These are phyloP conservation scores for Uloborus plumipes DNA, from an alignment of 2,888 invertebrate genomes.

Conservation along the genomic window DNA sequence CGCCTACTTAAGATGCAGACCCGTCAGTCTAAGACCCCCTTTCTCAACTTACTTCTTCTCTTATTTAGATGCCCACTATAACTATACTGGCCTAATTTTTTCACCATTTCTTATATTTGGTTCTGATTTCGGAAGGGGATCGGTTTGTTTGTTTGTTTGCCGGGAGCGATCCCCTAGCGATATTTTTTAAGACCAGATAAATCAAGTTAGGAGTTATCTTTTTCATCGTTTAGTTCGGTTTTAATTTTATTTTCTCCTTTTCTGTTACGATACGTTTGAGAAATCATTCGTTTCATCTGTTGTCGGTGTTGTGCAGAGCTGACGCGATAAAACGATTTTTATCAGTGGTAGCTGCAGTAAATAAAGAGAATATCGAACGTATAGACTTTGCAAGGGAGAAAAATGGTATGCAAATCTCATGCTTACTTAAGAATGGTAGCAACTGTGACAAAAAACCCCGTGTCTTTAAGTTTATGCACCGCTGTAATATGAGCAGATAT, in stretches of 20 bases:
- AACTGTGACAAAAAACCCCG: too few relatives aligned
- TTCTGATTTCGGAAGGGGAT: constrained; percentile 13
- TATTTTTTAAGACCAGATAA: constrained; percentile 38
- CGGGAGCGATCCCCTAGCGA: constrained; percentile 36
- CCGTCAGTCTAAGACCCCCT: constrained; percentile 27
- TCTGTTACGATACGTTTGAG: background rate
- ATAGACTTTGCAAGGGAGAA: too few relatives aligned
- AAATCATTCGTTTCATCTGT: background rate
- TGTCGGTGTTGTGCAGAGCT: background rate
- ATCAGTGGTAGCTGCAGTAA: too few relatives aligned
- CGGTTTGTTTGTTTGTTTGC: constrained; percentile 36
- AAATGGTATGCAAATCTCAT: too few relatives aligned
- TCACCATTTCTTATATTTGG: background rate
- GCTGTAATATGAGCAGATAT: too few relatives aligned
- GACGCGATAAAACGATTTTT: constrained; percentile 2
- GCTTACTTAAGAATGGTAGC: too few relatives aligned
- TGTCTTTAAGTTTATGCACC: too few relatives aligned
- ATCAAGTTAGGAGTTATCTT: constrained; percentile 44
- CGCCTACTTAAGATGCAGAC: constrained; percentile 15
- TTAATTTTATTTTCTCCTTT: background rate
- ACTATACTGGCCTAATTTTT: constrained; percentile 12
- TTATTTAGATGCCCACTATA: constrained; percentile 48
- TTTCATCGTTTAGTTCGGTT: background rate
- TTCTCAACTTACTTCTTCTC: constrained; percentile 43
- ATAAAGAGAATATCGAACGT: too few relatives aligned